Base-by-base conservation (phyloP, 2,113 vertebrate species). In the Forbesichthys papilliferus region DNA sequence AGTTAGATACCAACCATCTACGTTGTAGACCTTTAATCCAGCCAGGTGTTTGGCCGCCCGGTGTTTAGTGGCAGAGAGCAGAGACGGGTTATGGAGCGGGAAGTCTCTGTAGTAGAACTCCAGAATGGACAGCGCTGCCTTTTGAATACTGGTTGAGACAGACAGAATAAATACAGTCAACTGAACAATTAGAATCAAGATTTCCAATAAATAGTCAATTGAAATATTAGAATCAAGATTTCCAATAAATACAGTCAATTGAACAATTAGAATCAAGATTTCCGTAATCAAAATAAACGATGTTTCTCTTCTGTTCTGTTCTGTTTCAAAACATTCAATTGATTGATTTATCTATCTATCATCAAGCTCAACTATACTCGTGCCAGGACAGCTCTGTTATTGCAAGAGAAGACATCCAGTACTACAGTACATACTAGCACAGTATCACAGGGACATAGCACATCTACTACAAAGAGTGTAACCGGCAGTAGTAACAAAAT, bases 51-150 rank as follows among this genome's bases (percentile, higher is more conserved):
- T 97, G 83, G 94, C 93, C 63, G 94, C 93, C 11, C 94, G 90
- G 75, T 95, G 94, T 75, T 96, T 98, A 53, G 95, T 93, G 74
- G 95, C 94, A 46, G 94, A 95, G 55, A 97, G 87, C 49, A 96
- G 91, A 18, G 94, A 92, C 0, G 96, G 94, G 80, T 98, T 98
- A 81, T 96, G 95, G 73, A 97, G 92, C 1, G 94, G 91, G 85
- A 99, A 99, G 81, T 98, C 97, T 90, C 90, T 93, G 88, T 98
- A 97, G 92, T 98, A 99, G 77, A 94, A 95, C 89, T 98, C 95
- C 88, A 99, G 87, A 75, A 99, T 90, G 77, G 94, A 93, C 80
- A 98, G 75, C 7, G 96, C 96, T n/a, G 96, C 96, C 80, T 93
- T 90, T 82, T 99, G 96, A 82, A 99, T 95, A 85, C 97, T 99